Percentiles rank a stretch among this genome's conserved stretches.
phyloP scores from a whole-genome alignment of 2,888 invertebrate genomes.

The Lacanobia wlatinum region DNA sequence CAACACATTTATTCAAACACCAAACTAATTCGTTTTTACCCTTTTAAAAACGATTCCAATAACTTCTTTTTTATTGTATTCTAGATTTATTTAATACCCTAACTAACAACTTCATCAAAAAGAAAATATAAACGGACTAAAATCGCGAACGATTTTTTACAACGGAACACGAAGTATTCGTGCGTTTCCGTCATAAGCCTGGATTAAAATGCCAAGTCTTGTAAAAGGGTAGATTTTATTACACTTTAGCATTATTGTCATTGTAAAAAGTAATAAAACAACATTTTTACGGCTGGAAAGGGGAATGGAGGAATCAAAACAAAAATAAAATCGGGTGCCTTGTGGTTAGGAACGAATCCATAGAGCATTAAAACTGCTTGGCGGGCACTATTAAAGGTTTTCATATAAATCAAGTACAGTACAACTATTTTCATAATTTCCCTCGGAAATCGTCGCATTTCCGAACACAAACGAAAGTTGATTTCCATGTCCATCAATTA shows the following conservation, averaged over 20 bases:
- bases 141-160: neutral
- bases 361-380: neutral
- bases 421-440: no score
- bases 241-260: constrained; percentile 36
- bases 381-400: no score
- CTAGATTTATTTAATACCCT: constrained; percentile 17
- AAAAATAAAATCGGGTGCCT: constrained; percentile 3
- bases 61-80: neutral
- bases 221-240: constrained; percentile 51
- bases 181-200: constrained; percentile 17
- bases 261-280: constrained; percentile 58
- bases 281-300: constrained; percentile 43
- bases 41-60: neutral
- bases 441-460: no score
- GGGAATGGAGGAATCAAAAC: neutral
- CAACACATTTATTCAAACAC: neutral
- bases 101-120: constrained; percentile 23
- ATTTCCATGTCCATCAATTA: no score
- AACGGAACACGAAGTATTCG: constrained; percentile 19
- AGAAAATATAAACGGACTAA: constrained; percentile 4
- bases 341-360: constrained; percentile 1
- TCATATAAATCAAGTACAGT: no score
- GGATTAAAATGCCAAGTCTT: constrained; percentile 45
- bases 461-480: no score
- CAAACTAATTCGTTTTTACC: neutral